These are phyloP conservation scores for Dasyurus viverrinus DNA, from an alignment of 2,113 vertebrate genomes.

Conservation along the genomic window DNA sequence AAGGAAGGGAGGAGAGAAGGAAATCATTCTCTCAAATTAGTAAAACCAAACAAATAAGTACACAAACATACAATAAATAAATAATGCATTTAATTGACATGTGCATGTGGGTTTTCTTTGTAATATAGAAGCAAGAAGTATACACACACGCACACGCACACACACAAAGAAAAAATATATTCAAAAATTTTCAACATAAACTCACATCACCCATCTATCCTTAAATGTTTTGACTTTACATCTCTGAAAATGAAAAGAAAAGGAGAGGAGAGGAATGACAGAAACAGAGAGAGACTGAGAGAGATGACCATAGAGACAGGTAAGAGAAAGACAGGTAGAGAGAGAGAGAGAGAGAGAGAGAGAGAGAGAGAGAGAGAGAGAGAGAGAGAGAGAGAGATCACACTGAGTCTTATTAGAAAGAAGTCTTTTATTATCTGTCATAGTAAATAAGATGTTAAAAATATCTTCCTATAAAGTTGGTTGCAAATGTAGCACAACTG, in stretches of 20 bases:
- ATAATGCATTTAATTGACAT: slow-evolving; percentile 4
- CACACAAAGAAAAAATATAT: slow-evolving; percentile 19
- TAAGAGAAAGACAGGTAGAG: no score
- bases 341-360: no score
- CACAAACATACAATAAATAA: neutral
- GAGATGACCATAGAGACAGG: neutral
- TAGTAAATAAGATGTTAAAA: neutral
- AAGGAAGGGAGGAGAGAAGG: no score
- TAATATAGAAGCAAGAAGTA: neutral
- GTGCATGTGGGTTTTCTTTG: slow-evolving; percentile 55
- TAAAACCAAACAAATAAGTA: neutral
- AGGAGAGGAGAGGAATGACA: neutral
- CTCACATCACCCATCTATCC: neutral
- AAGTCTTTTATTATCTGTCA: neutral
- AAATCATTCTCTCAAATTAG: slow-evolving; percentile 63
- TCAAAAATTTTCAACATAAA: slow-evolving; percentile 53
- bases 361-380: no score
- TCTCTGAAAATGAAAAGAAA: neutral
- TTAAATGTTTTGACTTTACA: neutral
- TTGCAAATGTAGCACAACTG: neutral
- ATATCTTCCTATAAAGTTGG: rapidly evolving
- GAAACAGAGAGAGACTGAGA: neutral
- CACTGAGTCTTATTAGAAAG: neutral
- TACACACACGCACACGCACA: no score
- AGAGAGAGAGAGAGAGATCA: no score